A percentile compares a stretch with the other conserved stretches of the same genome.
These are phyloP conservation scores for Natrix natrix DNA, from an alignment of 2,797 vertebrate genomes.

Conservation along the genomic window DNA sequence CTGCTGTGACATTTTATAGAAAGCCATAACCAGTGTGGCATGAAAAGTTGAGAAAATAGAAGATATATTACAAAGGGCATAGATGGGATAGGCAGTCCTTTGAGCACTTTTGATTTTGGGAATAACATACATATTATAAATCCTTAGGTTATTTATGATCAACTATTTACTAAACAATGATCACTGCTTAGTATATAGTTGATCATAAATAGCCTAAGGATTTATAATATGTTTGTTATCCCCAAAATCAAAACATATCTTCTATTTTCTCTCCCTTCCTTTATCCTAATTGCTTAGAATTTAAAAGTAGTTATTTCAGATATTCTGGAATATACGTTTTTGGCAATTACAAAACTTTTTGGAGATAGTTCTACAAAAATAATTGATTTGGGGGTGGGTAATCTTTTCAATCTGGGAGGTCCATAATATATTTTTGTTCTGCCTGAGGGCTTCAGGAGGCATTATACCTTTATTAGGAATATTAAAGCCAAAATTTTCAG, in stretches of 20 bases:
- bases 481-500: background rate
- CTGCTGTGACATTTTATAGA: background rate
- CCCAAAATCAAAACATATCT: too few relatives aligned
- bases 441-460: background rate
- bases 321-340: background rate
- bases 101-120: background rate
- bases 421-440: background rate
- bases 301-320: background rate
- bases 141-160: background rate
- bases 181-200: background rate
- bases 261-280: too few relatives aligned
- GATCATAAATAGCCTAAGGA: too few relatives aligned
- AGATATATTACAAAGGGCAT: background rate
- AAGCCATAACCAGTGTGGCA: background rate
- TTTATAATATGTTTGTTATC: too few relatives aligned
- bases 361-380: background rate
- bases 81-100: background rate
- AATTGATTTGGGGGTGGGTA: background rate
- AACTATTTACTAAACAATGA: background rate
- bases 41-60: background rate
- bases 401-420: background rate
- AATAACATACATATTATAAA: background rate
- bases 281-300: background rate
- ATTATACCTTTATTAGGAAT: background rate
- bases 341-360: background rate